phyloP scores from a whole-genome alignment of 1,140 invertebrate species.

The Drosophila rufa region DNA sequence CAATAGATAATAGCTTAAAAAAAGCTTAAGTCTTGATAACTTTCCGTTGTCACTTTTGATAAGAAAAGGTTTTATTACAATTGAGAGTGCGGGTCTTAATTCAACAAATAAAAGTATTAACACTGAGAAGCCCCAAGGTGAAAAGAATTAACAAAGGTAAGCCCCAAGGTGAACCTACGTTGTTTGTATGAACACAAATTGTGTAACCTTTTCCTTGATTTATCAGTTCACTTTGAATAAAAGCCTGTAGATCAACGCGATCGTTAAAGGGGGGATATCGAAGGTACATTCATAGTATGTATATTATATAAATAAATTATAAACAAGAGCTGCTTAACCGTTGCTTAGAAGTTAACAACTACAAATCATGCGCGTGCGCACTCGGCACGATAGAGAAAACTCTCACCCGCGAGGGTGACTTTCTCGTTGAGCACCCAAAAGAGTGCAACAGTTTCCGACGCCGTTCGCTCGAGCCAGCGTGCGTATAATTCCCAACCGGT shows the following conservation, averaged over 20 bases:
- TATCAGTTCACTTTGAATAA: neutral
- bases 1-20: no score
- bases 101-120: neutral
- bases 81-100: neutral
- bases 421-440: slow-evolving; percentile 15
- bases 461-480: no score
- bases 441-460: slow-evolving; percentile 20
- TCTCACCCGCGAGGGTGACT: neutral
- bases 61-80: neutral
- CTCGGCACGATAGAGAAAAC: neutral
- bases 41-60: neutral
- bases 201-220: neutral
- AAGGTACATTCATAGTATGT: neutral
- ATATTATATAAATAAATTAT: neutral
- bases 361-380: no score
- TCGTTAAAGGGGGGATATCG: neutral
- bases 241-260: neutral
- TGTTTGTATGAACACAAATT: no score
- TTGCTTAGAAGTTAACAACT: no score
- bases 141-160: no score
- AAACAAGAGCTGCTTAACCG: neutral
- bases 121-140: neutral
- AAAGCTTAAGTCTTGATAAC: neutral
- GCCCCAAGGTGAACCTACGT: no score
- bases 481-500: slow-evolving; percentile 57